Base-by-base conservation (phyloP, 2,113 vertebrate species). In the Barnardius zonarius region DNA sequence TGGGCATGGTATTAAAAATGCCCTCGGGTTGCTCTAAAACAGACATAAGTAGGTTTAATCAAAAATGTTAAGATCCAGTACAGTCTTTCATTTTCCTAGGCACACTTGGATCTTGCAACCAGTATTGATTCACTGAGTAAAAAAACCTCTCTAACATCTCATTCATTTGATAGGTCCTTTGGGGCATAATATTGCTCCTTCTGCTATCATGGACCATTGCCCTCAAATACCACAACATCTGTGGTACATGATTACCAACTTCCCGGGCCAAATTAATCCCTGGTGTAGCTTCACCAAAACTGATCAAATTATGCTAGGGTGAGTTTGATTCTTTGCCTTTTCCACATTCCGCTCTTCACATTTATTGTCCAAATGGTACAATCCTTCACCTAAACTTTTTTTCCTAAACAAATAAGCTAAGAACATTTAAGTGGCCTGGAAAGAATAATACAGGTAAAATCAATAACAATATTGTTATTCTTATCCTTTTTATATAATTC, bases 201-300 rank as follows among this genome's bases (percentile, higher is more conserved):
- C 92, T 87, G 70, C 83, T 94, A 83, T 66, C 89, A 93, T 91
- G 95, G 93, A 76, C 91, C 96, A 96, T 93, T 95, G 95, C 92
- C 88, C 92, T 82, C 92, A 80, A 94, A 96, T 46, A 80, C 93
- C 57, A 17, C 30, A 95, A 85, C 96, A 96, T 92, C 96, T 97
- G 94, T 89, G 95, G 87, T 77, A 95, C 78, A 74, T 43, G 91
- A 95, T 91, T 91, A 94, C 61, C 67, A 91, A 3, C 74, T 96
- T 94, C 81, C 70, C 7, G 1, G 92, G 92, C 92, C 92, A 95
- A 96, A 91, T 93, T 87, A 91, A 30, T 83, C 88, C 78, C 95
- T 51, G 72, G 78, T 89, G 93, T 41, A 92, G 77, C 52, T 33
- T 79, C 91, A 83, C 77, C 9, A 0, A 85, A 94, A 89, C 41